Conservation (phyloP, 2,797 vertebrate genomes). For the Cygnus olor region DNA sequence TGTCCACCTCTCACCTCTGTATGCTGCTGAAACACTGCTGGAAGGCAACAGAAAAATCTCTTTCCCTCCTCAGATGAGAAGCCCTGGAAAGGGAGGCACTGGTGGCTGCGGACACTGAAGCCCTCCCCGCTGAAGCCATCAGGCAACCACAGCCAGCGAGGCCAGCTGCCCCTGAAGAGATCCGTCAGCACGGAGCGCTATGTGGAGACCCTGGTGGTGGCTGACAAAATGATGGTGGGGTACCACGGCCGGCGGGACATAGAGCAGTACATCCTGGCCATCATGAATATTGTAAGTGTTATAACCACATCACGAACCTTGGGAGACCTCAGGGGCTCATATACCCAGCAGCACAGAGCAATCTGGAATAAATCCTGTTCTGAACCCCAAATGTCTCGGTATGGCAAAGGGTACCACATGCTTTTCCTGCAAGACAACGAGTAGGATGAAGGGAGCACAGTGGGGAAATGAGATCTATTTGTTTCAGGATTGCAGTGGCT, state of each 20-base stretch:
- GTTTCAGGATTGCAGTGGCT: not conserved
- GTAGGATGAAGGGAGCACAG: rapidly evolving
- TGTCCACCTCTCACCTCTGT: rapidly evolving
- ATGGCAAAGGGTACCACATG: not conserved
- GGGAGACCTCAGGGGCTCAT: not conserved
- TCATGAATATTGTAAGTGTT: slow-evolving; percentile 99
- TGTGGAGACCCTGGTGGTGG: slow-evolving; percentile 97
- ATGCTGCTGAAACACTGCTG: not conserved
- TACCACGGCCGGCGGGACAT: slow-evolving; percentile 97
- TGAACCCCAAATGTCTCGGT: rapidly evolving
- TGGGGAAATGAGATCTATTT: not conserved
- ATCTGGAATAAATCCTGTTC: too few relatives aligned
- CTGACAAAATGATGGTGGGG: slow-evolving; percentile 99
- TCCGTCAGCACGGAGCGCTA: slow-evolving; percentile 95
- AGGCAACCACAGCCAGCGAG: slow-evolving; percentile 88
- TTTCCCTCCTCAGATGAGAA: slow-evolving; percentile 87
- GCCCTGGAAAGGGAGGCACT: slow-evolving; percentile 89
- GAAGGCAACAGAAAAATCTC: too few relatives aligned
- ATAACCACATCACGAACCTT: slow-evolving; percentile 39
- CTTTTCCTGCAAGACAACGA: not conserved
- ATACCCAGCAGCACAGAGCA: not conserved
- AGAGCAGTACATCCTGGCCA: slow-evolving; percentile 97
- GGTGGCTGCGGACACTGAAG: slow-evolving; percentile 93
- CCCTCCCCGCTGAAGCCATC: slow-evolving; percentile 78
- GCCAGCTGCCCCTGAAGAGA: slow-evolving; percentile 94